A percentile compares a stretch with the other conserved stretches of the same genome.
These are phyloP conservation scores for Salvelinus alpinus DNA, from an alignment of 2,113 vertebrate genomes.

Conservation along the genomic window DNA sequence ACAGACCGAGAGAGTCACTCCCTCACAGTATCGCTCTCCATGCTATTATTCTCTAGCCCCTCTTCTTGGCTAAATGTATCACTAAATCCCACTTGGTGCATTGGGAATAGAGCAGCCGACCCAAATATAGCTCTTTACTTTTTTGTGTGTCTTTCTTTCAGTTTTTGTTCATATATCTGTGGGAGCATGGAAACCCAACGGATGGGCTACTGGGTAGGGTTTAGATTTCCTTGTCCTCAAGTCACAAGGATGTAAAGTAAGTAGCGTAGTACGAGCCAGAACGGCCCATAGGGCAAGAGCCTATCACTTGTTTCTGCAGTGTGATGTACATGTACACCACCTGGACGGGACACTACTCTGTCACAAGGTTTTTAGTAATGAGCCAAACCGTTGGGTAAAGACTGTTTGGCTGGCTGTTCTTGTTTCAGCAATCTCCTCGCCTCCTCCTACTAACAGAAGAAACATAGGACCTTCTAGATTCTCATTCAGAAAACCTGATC, in stretches of 20 bases:
- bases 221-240: background rate
- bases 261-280: too few relatives aligned
- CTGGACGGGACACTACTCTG: too few relatives aligned
- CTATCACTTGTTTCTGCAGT: too few relatives aligned
- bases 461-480: background rate
- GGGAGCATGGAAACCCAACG: background rate
- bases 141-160: conserved; percentile 35
- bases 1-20: background rate
- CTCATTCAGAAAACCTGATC: conserved; percentile 34
- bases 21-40: conserved; percentile 18
- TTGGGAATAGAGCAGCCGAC: conserved; percentile 25
- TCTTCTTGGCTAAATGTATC: conserved; percentile 22
- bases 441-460: conserved; percentile 23
- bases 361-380: background rate
- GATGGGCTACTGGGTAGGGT: background rate
- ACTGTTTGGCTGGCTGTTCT: background rate
- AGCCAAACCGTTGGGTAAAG: background rate
- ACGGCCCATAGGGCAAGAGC: too few relatives aligned
- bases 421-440: background rate
- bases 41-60: too few relatives aligned
- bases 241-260: background rate
- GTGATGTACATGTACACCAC: too few relatives aligned
- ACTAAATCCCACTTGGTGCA: conserved; percentile 29
- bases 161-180: conserved; percentile 50
- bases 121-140: conserved; percentile 38